A percentile compares a stretch with the other conserved stretches of the same genome.
phyloP scores from a whole-genome alignment of 2,113 vertebrate species.

The Elanoides forficatus region DNA sequence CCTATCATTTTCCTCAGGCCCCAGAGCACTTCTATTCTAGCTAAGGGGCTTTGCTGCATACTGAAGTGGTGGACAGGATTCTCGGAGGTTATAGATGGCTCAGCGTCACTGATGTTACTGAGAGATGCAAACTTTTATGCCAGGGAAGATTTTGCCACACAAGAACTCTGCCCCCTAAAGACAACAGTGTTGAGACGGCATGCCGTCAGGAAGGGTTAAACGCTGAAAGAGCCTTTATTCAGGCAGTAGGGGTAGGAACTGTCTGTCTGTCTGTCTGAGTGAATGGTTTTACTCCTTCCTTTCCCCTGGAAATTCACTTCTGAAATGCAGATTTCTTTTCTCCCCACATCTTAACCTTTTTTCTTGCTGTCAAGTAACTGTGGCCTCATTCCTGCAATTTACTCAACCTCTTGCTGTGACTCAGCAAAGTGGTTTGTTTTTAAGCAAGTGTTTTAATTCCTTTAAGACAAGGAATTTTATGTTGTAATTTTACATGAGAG shows the following conservation, averaged over 20 bases:
- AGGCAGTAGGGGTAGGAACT: neutral
- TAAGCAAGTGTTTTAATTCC: neutral
- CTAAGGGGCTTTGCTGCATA: neutral
- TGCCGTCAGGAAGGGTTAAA: neutral
- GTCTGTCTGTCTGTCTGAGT: neutral
- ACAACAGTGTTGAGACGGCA: fast-evolving
- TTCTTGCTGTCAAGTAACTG: neutral
- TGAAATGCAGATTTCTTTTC: neutral
- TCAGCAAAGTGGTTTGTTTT: neutral
- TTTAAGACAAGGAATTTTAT: neutral
- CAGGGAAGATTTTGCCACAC: neutral
- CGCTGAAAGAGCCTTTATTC: neutral
- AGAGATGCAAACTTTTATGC: neutral
- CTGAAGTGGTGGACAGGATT: fast-evolving
- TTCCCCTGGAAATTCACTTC: neutral
- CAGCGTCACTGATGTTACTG: neutral
- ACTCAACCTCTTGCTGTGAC: neutral
- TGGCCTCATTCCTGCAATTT: neutral
- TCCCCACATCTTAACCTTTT: neutral
- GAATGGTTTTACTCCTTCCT: neutral
- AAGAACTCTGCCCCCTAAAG: neutral
- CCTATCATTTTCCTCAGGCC: neutral
- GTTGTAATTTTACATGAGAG: neutral
- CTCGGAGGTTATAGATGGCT: neutral
- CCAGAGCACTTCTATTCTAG: fast-evolving